Evolutionary conservation across 2,888 invertebrate genomes (phyloP).

Genomic region (Lasioglossum figueresi): DNA sequence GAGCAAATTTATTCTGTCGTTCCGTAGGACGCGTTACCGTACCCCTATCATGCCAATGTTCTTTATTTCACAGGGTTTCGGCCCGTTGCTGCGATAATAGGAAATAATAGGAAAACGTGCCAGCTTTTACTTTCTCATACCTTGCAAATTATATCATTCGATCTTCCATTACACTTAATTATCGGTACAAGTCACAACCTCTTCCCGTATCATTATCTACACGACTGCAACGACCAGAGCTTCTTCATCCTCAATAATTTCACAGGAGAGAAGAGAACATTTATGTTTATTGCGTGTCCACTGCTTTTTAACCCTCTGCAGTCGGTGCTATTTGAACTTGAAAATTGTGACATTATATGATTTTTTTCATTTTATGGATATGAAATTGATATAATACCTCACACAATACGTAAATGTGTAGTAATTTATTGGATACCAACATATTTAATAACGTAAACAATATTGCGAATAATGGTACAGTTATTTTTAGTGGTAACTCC

Average conservation of each 20-base stretch:
- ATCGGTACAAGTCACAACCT: not conserved
- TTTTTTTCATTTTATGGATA: too few relatives aligned
- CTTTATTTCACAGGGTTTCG: not conserved
- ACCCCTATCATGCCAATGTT: not conserved
- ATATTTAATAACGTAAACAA: too few relatives aligned
- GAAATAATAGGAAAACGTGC: not conserved
- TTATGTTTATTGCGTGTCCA: not conserved
- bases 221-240: not conserved
- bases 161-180: not conserved
- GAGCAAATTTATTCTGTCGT: conserved; percentile 24
- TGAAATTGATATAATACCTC: too few relatives aligned
- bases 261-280: not conserved
- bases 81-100: not conserved
- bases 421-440: too few relatives aligned
- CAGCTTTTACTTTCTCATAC: not conserved
- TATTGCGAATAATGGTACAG: too few relatives aligned
- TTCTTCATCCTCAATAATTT: not conserved
- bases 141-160: not conserved
- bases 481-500: too few relatives aligned
- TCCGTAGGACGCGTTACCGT: not conserved
- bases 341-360: too few relatives aligned
- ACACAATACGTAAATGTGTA: too few relatives aligned
- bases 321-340: too few relatives aligned
- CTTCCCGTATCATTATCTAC: not conserved
- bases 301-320: not conserved